Evolutionary conservation across 2,888 invertebrate species (phyloP), one percentile per base, ranked within the genome.

Genomic region (Rhamnusium bicolor): DNA sequence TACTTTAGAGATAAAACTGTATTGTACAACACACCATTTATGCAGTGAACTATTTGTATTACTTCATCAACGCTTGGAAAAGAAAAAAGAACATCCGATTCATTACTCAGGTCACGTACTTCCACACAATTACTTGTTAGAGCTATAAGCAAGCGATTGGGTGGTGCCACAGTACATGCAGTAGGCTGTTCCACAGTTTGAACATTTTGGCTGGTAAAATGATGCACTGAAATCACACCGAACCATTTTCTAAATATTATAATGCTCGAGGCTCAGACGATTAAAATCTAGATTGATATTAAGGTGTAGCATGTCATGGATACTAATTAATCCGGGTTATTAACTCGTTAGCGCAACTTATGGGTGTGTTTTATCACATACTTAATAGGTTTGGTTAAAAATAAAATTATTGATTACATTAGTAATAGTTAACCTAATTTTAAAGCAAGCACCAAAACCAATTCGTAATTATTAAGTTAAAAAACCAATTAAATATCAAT

Each of bases 11-110:
- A 56, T 12, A 6, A 71, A 19, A 10, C 8, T 18, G 4, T 1
- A 14, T 3, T 5, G 1, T 16, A 47, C 7, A 51, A 78, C 82
- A 85, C 86, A 90, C 94, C 94, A 82, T 92, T 90, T 67, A 90
- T 85, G 80, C 94, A 94, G 82, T 94, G 93, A 0, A 91, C 87
- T 61, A 95, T 89, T 83, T 92, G 91, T 60, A 91, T 89, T 4
- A 93, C 93, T 81, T 92, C 91, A 78, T 94, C 94, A 0, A 94
- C 94, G 0, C 94, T 94, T 0, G 94, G 93, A 83, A 95, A 92
- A 0, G 91, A 90, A 78, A 92, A 91, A n/a, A 90, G 82, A 4
- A 91, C 85, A 60, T 88, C 87, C 0, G 85, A 86, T 61, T 88
- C 86, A 73, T 85, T 84, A 54, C 86, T 85, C 60, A 92, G 83